Conservation (phyloP, 2,113 vertebrate species). For the Neolamprologus brichardi region DNA sequence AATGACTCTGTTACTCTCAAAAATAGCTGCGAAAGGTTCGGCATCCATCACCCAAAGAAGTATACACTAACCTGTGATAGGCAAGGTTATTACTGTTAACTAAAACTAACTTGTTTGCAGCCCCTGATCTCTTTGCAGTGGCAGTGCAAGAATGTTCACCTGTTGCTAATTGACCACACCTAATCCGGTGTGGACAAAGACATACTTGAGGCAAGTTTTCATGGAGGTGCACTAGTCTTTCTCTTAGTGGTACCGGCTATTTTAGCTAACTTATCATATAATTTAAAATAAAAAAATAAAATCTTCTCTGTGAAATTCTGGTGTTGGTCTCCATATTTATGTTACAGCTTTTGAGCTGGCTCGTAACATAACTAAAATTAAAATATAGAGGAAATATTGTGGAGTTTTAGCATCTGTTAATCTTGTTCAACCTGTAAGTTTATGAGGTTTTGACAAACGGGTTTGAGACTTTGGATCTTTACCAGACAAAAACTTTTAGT, state of each 20-base stretch:
- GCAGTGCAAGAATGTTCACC: background rate
- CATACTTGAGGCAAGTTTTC: background rate
- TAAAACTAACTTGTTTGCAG: background rate
- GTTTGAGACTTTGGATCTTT: background rate
- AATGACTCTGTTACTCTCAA: background rate
- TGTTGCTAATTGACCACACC: background rate
- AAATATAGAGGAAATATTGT: background rate
- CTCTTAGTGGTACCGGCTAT: background rate
- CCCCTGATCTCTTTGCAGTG: background rate
- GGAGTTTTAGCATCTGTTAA: background rate
- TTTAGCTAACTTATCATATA: background rate
- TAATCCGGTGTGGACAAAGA: background rate
- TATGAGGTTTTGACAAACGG: accelerated
- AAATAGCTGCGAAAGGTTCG: background rate
- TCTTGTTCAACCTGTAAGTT: background rate
- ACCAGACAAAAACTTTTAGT: background rate
- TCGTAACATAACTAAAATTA: background rate
- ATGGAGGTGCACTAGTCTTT: background rate
- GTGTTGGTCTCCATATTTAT: background rate
- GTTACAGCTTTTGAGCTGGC: background rate
- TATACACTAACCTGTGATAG: background rate
- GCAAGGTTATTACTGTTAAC: background rate
- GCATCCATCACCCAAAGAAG: background rate
- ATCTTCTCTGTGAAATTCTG: background rate
- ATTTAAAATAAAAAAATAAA: background rate